A percentile compares a stretch with the other conserved stretches of the same genome.
Evolutionary conservation across 53 echinoderm and acorn worm genomes (phyloP).

Genomic region (Paelopatides confundens): DNA sequence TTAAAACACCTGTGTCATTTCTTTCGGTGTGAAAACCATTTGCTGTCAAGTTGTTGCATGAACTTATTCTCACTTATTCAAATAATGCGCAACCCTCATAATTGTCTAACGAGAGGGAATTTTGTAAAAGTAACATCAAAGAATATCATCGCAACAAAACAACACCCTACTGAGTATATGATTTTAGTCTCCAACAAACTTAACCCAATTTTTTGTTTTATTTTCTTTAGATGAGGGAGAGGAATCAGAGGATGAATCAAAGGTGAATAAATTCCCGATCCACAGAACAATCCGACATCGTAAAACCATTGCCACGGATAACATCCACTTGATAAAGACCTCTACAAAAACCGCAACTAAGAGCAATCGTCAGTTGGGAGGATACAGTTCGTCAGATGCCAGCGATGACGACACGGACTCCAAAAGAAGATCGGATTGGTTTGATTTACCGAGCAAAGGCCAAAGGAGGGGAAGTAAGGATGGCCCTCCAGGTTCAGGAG

Average conservation of each 20-base stretch:
- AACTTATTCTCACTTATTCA: too few relatives aligned
- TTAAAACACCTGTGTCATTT: too few relatives aligned
- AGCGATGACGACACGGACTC: constrained; percentile 97
- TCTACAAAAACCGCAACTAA: constrained; percentile 68
- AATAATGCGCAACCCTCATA: too few relatives aligned
- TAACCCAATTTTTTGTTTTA: neutral
- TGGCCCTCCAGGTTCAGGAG: constrained; percentile 85
- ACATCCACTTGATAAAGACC: constrained; percentile 83
- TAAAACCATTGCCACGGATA: constrained; percentile 76
- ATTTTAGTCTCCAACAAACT: too few relatives aligned
- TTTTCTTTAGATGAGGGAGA: constrained; percentile 70
- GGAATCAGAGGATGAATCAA: constrained; percentile 90
- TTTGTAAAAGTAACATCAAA: too few relatives aligned
- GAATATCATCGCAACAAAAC: too few relatives aligned
- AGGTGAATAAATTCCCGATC: constrained; percentile 57
- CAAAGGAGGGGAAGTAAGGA: constrained; percentile 94
- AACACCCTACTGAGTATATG: too few relatives aligned
- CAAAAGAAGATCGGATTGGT: constrained; percentile 88
- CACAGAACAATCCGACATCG: constrained; percentile 77
- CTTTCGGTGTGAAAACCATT: too few relatives aligned
- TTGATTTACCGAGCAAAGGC: constrained; percentile 83
- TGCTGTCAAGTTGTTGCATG: too few relatives aligned
- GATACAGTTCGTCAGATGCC: constrained; percentile 97
- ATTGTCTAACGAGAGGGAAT: too few relatives aligned
- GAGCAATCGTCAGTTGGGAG: constrained; percentile 57